phyloP scores from a whole-genome alignment of 2,888 invertebrate species.

The Drosophila limbata region DNA sequence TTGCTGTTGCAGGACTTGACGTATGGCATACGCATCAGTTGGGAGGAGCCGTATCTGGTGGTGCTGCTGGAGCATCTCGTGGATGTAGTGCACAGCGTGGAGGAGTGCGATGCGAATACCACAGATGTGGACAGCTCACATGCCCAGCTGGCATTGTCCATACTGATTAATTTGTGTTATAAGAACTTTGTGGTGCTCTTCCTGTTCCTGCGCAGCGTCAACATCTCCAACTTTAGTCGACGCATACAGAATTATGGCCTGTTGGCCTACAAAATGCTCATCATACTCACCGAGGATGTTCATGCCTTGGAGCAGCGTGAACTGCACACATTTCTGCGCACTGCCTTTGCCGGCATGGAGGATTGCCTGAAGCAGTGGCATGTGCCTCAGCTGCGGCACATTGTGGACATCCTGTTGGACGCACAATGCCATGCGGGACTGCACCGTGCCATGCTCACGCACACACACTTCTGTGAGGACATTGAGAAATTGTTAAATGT shows the following conservation, averaged over 20 bases:
- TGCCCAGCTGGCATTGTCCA: slow-evolving; percentile 87
- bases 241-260: slow-evolving; percentile 82
- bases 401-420: slow-evolving; percentile 82
- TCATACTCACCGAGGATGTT: slow-evolving; percentile 84
- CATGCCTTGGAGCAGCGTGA: slow-evolving; percentile 78
- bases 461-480: slow-evolving; percentile 77
- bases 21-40: slow-evolving; percentile 91
- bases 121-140: slow-evolving; percentile 58
- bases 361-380: slow-evolving; percentile 82
- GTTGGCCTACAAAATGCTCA: slow-evolving; percentile 83
- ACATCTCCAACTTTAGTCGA: slow-evolving; percentile 84
- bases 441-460: slow-evolving; percentile 80
- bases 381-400: slow-evolving; percentile 83
- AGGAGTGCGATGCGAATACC: slow-evolving; percentile 82
- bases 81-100: slow-evolving; percentile 87
- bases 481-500: slow-evolving; percentile 82
- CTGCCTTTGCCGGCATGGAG: slow-evolving; percentile 79
- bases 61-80: slow-evolving; percentile 89
- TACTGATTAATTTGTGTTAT: slow-evolving; percentile 92
- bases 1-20: slow-evolving; percentile 88
- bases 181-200: slow-evolving; percentile 91
- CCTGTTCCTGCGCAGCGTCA: slow-evolving; percentile 89
- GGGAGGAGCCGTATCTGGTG: slow-evolving; percentile 92
- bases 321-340: slow-evolving; percentile 80
- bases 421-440: slow-evolving; percentile 77